Evolutionary conservation across 2,797 vertebrate species (phyloP), one percentile per base, ranked within the genome.

Genomic region (Sarcophilus harrisii): DNA sequence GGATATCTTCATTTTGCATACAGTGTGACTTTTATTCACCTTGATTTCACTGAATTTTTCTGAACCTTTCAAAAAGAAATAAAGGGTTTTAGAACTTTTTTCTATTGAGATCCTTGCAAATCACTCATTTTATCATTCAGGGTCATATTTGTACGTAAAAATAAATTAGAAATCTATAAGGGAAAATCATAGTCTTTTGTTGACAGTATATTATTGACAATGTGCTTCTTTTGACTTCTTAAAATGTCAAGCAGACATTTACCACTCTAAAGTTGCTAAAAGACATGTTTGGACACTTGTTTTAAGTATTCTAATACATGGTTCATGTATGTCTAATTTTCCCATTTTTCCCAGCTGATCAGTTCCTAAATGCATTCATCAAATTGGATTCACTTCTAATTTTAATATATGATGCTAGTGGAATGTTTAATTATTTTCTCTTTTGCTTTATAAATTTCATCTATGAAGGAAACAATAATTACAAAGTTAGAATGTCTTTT

Each of bases 301-400:
- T 60, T 91, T 52, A 10, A 32, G 52, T 3, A 58, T 58, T 66
- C 12, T 52, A 93, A 32, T 28, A 57, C 58, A 10, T 54, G 90
- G 95, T 62, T 92, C 45, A 45, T 57, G 21, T 58, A 4, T 32
- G 28, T 95, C 60, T 92, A 24, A 92, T 94, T 96, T 95, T 95
- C 2, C 96, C 89, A 62, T 18, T 92, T 21, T 16, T 94, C 55
- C 94, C 94, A 94, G 38, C 27, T 58, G 89, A 87, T 87, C 16
- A 90, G 95, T 59, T 29, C 3, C 16, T 89, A 45, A 73, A 1
- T 92, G 38, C 4, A 52, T 93, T 96, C 94, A 92, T 49, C 29
- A 60, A 90, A 93, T 90, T 92, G 54, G 32, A 38, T 96, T 92
- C 91, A 32, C 94, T 94, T 12, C 4, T 91, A 91, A 58, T 29